Evolutionary conservation across 2,113 vertebrate species (phyloP).

Genomic region (Bubo blakistoni): DNA sequence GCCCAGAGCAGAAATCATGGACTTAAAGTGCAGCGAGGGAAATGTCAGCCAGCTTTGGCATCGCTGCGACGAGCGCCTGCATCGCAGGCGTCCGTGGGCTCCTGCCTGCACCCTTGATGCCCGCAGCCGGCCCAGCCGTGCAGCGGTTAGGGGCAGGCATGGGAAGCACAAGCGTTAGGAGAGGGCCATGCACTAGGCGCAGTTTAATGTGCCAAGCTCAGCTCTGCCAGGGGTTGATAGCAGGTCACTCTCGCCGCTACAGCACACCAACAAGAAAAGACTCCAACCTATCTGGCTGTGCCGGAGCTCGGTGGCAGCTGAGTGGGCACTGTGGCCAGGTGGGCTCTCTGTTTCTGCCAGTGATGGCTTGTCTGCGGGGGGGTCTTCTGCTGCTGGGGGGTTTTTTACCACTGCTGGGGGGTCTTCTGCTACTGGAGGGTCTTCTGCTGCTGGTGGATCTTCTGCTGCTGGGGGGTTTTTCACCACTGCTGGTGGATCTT

Average conservation of each 20-base stretch:
- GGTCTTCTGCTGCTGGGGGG: not conserved
- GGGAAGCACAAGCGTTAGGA: constrained; percentile 52
- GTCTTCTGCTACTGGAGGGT: not conserved
- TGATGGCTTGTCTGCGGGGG: not conserved
- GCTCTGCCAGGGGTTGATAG: not conserved
- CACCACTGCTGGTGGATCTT: not conserved
- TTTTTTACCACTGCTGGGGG: not conserved
- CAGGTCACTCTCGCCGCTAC: not conserved
- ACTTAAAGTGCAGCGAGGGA: not conserved
- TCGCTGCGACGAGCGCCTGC: fast-evolving
- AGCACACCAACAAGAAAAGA: constrained; percentile 37
- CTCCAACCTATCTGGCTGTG: constrained; percentile 43
- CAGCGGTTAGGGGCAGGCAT: not conserved
- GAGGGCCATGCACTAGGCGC: constrained; percentile 38
- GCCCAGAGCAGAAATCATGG: not conserved
- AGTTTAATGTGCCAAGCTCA: constrained; percentile 51
- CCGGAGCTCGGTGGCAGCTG: fast-evolving
- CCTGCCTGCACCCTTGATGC: not conserved
- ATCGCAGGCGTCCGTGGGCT: fast-evolving
- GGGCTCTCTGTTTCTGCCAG: not conserved
- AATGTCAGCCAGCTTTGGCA: not conserved
- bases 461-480: not conserved
- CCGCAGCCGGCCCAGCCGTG: not conserved
- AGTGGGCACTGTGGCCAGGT: not conserved
- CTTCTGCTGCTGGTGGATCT: not conserved